A percentile compares a stretch with the other conserved stretches of the same genome.
These are phyloP conservation scores for Synanceia verrucosa DNA, from an alignment of 2,797 vertebrate genomes.

Conservation along the genomic window DNA sequence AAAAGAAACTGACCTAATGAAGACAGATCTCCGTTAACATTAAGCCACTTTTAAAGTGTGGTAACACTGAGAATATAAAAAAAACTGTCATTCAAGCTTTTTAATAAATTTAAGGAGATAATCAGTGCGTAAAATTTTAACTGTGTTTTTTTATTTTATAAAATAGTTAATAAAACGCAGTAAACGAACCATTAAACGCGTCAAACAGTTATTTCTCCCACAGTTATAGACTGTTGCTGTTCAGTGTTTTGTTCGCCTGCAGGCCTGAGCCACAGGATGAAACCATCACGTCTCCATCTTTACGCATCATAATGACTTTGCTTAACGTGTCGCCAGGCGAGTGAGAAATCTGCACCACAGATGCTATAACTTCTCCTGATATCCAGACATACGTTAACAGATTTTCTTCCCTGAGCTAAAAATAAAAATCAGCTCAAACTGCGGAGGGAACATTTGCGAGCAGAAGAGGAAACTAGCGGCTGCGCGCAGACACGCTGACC, in stretches of 20 bases:
- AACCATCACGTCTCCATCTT: constrained; percentile 40
- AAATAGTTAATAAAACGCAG: not conserved
- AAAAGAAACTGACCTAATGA: not conserved
- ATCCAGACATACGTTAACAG: not conserved
- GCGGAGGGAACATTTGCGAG: constrained; percentile 2
- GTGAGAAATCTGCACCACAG: not conserved
- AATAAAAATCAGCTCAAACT: not conserved
- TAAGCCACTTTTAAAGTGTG: not conserved
- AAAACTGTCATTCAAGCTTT: not conserved
- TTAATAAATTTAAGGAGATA: not conserved
- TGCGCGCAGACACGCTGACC: constrained; percentile 73
- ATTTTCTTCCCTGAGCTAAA: not conserved
- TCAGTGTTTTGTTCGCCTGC: not conserved
- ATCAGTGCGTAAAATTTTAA: not conserved
- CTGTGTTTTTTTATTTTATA: not conserved
- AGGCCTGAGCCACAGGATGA: not conserved
- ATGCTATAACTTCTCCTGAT: not conserved
- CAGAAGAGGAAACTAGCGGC: constrained; percentile 14
- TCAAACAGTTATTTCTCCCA: not conserved
- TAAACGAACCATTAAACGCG: not conserved
- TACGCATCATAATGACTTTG: constrained; percentile 37
- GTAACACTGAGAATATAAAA: not conserved
- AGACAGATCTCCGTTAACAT: fast-evolving
- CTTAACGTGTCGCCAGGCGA: constrained; percentile 17
- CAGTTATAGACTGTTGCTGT: not conserved